Base-by-base conservation (phyloP, 2,888 invertebrate genomes). In the Pachycephus smyrnensis region DNA sequence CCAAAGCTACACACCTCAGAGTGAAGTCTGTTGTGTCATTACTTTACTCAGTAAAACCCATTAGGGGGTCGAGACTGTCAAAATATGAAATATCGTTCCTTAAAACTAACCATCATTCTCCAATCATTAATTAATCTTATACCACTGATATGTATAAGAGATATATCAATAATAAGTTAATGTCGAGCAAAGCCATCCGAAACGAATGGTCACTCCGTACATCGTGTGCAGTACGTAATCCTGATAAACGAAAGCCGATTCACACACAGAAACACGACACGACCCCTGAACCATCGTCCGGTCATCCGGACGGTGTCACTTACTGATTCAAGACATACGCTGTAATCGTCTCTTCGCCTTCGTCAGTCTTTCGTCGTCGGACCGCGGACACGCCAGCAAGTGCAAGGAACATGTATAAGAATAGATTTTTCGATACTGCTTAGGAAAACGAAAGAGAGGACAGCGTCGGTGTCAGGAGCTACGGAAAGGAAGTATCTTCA, bases 261-360 rank as follows among this genome's bases (percentile, higher is more conserved):
- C 31, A 69, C 77, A 33, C 74, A 33, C 3, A 36, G 30, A 74
- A 74, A 36, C 23, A 74, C 82, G 83, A 82, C 80, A 80, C 84
- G 89, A 89, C 90, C 90, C 87, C 84, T 88, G 89, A 89, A 88
- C 88, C 80, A 81, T 85, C 88, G 87, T 88, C 88, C 89, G 89
- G 88, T 84, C 81, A 84, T 83, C 81, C 83, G 79, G 69, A 69
- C 76, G 32, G 74, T 74, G 76, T 69, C 79, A 76, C 76, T 37
- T 74, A 73, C 55, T 75, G 75, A 75, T 55, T 68, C 55, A 55
- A 55, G 55, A 55, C 55, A 23, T 55, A 23, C 1, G 55, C 55
- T 55, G 55, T 23, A 55, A 55, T 55, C 55, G 55, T 55, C 55
- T 55, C 55, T 55, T 55, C 55, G 55, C 55, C 23, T 9, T 55